phyloP scores from a whole-genome alignment of 1,140 invertebrate genomes.

The Drosophila teissieri region DNA sequence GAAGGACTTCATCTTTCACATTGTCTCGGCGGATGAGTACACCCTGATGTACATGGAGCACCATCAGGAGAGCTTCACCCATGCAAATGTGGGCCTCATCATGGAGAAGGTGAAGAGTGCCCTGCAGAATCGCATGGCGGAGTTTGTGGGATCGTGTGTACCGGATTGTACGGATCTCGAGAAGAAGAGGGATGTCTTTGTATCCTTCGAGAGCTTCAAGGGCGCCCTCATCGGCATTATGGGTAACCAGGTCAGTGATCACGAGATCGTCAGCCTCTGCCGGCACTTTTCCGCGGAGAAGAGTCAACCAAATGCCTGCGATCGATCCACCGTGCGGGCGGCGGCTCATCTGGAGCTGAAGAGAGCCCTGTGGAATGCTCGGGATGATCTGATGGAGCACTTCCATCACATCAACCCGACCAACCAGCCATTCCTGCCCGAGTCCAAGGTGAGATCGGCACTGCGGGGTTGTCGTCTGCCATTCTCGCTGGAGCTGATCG shows the following conservation, averaged over 20 bases:
- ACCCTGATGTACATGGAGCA: slow-evolving; percentile 94
- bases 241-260: slow-evolving; percentile 89
- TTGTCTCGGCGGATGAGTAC: slow-evolving; percentile 94
- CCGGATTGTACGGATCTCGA: slow-evolving; percentile 55
- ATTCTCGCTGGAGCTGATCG: slow-evolving; percentile 87
- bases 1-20: slow-evolving; percentile 90
- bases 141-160: slow-evolving; percentile 53
- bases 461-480: slow-evolving; percentile 88
- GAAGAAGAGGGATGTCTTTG: slow-evolving; percentile 40
- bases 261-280: slow-evolving; percentile 91
- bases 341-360: slow-evolving; percentile 89
- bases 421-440: slow-evolving; percentile 86
- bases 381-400: slow-evolving; percentile 88
- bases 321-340: slow-evolving; percentile 84
- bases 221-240: slow-evolving; percentile 86
- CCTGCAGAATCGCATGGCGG: slow-evolving; percentile 81
- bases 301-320: slow-evolving; percentile 81
- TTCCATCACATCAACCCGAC: slow-evolving; percentile 87
- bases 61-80: slow-evolving; percentile 90
- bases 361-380: slow-evolving; percentile 88
- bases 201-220: slow-evolving; percentile 86
- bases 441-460: slow-evolving; percentile 87
- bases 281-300: slow-evolving; percentile 86
- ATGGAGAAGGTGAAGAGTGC: slow-evolving; percentile 89
- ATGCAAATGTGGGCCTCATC: slow-evolving; percentile 88